Conservation (phyloP, 2,888 invertebrate species). For the Drosophila paramelanica region DNA sequence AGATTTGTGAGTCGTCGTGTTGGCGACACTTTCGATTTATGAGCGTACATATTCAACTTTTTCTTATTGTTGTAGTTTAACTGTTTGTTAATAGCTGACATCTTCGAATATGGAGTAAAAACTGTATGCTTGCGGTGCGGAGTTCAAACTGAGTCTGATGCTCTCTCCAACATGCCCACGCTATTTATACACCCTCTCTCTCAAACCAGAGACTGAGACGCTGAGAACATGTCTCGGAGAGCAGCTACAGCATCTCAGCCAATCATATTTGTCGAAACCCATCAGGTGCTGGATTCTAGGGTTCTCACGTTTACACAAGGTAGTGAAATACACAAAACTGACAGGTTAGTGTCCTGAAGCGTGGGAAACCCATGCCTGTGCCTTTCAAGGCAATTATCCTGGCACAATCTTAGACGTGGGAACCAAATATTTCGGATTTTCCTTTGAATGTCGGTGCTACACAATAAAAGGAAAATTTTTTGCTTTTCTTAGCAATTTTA, state of each 20-base stretch:
- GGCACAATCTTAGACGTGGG: conserved; percentile 54
- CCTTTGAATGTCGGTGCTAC: conserved; percentile 6
- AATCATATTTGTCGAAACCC: conserved; percentile 57
- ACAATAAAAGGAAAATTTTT: conserved; percentile 19
- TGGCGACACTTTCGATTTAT: conserved; percentile 83
- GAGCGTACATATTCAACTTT: conserved; percentile 46
- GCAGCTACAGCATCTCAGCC: conserved; percentile 70
- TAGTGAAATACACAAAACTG: conserved; percentile 27
- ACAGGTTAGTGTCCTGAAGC: conserved; percentile 77
- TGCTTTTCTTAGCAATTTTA: background rate
- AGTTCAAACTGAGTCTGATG: conserved; percentile 61
- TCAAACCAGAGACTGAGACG: conserved; percentile 13
- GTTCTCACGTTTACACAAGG: conserved; percentile 76
- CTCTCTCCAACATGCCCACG: conserved; percentile 34
- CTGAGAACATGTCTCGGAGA: conserved; percentile 29
- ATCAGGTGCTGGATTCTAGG: conserved; percentile 77
- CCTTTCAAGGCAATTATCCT: conserved; percentile 48
- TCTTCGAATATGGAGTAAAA: conserved; percentile 35
- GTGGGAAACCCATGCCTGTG: conserved; percentile 72
- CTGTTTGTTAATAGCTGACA: conserved; percentile 61
- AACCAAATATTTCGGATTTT: conserved; percentile 44
- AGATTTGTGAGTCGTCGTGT: conserved; percentile 83
- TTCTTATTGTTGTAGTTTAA: conserved; percentile 55
- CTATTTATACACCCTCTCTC: conserved; percentile 76
- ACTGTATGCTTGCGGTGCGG: conserved; percentile 49